Evolutionary conservation across 2,888 invertebrate species (phyloP).

Genomic region (Campopleginae sp.): DNA sequence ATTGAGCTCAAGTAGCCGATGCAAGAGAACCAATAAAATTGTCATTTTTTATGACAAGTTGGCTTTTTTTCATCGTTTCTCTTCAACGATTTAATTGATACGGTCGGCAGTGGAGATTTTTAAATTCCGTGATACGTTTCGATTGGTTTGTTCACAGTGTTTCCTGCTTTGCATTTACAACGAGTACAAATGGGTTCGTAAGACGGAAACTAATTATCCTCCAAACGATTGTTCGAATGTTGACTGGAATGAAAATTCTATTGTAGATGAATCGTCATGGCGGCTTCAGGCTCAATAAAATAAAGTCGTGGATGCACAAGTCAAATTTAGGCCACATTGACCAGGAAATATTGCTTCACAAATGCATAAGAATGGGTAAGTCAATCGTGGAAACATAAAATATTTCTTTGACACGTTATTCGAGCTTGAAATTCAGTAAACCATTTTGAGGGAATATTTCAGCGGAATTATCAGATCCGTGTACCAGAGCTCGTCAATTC

Average conservation of each 20-base stretch:
- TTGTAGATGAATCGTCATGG: constrained; percentile 74
- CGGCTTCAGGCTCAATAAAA: constrained; percentile 70
- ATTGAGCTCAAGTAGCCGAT: background rate
- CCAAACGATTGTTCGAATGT: background rate
- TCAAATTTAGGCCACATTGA: constrained; percentile 66
- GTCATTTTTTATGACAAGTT: background rate
- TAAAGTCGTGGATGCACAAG: constrained; percentile 68
- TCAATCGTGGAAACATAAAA: constrained; percentile 68
- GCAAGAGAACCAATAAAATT: background rate
- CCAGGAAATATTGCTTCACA: constrained; percentile 67
- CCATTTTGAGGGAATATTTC: background rate
- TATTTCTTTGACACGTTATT: background rate
- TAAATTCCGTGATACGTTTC: background rate
- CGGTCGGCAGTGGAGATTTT: background rate
- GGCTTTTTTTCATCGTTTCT: background rate
- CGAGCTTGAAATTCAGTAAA: background rate
- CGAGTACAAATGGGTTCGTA: constrained; percentile 74
- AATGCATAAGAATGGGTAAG: constrained; percentile 71
- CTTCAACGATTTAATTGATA: background rate
- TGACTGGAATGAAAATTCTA: background rate
- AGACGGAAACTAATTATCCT: background rate
- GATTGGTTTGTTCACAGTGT: constrained; percentile 69
- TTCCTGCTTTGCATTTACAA: constrained; percentile 75
- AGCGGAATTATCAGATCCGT: constrained; percentile 69
- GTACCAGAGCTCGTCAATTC: constrained; percentile 72